These are phyloP conservation scores for Acleris literana DNA, from an alignment of 2,888 invertebrate species.

Conservation along the genomic window DNA sequence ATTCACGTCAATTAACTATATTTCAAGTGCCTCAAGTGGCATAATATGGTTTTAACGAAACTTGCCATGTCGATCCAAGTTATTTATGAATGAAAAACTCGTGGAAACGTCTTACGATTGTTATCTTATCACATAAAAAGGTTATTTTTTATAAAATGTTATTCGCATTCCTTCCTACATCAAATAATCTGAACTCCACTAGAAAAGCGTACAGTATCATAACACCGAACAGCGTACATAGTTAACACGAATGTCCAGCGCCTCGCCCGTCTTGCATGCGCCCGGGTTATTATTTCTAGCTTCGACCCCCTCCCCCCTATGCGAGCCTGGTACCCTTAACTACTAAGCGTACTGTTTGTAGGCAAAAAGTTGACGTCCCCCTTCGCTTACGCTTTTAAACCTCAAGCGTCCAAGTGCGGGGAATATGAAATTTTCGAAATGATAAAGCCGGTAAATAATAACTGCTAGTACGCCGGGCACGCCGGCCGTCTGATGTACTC, in stretches of 20 bases:
- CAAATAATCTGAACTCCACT: background rate
- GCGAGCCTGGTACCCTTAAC: conserved; percentile 53
- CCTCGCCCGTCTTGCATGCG: conserved; percentile 68
- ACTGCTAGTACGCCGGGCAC: conserved; percentile 78
- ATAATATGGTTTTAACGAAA: background rate
- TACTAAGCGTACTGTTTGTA: conserved; percentile 74
- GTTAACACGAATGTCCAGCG: conserved; percentile 51
- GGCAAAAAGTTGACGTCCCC: conserved; percentile 73
- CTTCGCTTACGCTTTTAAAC: conserved; percentile 79
- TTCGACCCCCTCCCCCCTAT: conserved; percentile 66
- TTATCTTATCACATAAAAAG: no score
- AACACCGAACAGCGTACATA: conserved; percentile 15
- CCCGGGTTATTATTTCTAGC: conserved; percentile 79
- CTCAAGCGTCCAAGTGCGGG: conserved; percentile 83
- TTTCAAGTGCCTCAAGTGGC: background rate
- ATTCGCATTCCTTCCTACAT: background rate
- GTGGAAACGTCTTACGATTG: no score
- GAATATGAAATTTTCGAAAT: conserved; percentile 84
- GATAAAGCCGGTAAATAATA: conserved; percentile 84
- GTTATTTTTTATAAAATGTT: no score
- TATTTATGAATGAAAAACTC: no score
- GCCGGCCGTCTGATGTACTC: conserved; percentile 63
- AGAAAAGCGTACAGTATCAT: conserved; percentile 17
- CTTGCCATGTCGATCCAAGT: no score
- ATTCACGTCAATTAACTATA: background rate